Base-by-base conservation (phyloP, 1,140 invertebrate genomes). In the Scaptomyza hsui region DNA sequence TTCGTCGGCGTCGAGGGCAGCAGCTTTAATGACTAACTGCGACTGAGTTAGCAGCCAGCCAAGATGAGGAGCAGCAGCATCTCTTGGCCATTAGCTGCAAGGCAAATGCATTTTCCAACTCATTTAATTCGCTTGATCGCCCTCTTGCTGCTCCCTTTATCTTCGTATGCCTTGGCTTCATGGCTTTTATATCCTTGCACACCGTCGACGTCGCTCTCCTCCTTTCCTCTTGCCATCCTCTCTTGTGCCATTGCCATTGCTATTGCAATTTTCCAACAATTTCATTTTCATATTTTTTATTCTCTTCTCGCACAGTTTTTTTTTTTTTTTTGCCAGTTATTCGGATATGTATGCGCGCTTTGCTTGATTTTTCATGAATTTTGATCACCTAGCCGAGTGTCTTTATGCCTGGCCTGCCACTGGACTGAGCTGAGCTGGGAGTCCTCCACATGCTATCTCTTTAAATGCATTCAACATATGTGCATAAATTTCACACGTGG, bases 401-500 rank as follows among this genome's bases (percentile, higher is more conserved):
- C 48, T 68, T 45, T 51, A 52, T 45, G 53, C 41, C 4, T 35
- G 29, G 41, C 6, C 49, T 41, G 55, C 12, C 32, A 35, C 41
- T 32, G 56, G 16, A 41, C 32, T 21, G 44, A 48, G 5, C 19
- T 56, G n/a, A 18, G 19, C 44, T 1, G 15, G 15, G 37, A 41
- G 19, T 37, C 10, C 24, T 37, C 10, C 24, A 29, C 24, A 29
- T 35, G 21, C 13, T 19, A 21, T 42, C 19, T 35, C 53, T 64
- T 80, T 70, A 85, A 85, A 74, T 81, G 75, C 65, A 75, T 68
- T 78, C 78, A 82, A 72, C 77, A 80, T 86, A 86, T 86, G 81
- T 71, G 81, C 81, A 85, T 85, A 85, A 86, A 85, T 86, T 85
- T 85, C 81, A 86, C 81, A 85, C 81, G 81, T 85, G 63, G 68